These are phyloP conservation scores for Aricia artaxerxes DNA, from an alignment of 2,888 invertebrate species.

Conservation along the genomic window DNA sequence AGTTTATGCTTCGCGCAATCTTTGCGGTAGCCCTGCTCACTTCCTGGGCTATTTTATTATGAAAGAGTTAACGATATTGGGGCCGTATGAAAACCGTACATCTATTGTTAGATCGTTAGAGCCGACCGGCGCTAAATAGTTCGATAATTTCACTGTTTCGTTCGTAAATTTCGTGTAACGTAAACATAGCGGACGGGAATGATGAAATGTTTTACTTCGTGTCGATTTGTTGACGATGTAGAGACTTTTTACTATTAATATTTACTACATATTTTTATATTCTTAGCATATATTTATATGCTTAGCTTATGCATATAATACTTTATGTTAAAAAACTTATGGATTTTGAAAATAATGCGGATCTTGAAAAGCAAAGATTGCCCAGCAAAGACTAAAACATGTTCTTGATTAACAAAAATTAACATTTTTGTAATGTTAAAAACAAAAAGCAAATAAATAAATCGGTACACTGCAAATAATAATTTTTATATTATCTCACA, in stretches of 20 bases:
- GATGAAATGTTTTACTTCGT: conserved; percentile 24
- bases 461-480: too few relatives aligned
- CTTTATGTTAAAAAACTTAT: too few relatives aligned
- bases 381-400: too few relatives aligned
- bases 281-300: too few relatives aligned
- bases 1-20: background rate
- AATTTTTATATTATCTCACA: too few relatives aligned
- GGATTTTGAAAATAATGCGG: too few relatives aligned
- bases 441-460: too few relatives aligned
- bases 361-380: too few relatives aligned
- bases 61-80: conserved; percentile 42
- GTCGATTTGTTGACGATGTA: background rate
- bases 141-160: conserved; percentile 39
- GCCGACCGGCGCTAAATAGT: conserved; percentile 37
- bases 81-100: conserved; percentile 36
- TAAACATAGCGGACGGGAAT: conserved; percentile 30
- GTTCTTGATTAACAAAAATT: too few relatives aligned
- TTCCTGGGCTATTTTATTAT: conserved; percentile 35
- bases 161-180: conserved; percentile 31
- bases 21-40: conserved; percentile 33
- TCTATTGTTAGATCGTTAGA: conserved; percentile 37
- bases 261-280: background rate
- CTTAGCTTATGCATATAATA: too few relatives aligned
- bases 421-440: too few relatives aligned
- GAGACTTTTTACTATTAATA: background rate